phyloP scores from a whole-genome alignment of 2,888 invertebrate genomes.

The Heteropelma amictum region DNA sequence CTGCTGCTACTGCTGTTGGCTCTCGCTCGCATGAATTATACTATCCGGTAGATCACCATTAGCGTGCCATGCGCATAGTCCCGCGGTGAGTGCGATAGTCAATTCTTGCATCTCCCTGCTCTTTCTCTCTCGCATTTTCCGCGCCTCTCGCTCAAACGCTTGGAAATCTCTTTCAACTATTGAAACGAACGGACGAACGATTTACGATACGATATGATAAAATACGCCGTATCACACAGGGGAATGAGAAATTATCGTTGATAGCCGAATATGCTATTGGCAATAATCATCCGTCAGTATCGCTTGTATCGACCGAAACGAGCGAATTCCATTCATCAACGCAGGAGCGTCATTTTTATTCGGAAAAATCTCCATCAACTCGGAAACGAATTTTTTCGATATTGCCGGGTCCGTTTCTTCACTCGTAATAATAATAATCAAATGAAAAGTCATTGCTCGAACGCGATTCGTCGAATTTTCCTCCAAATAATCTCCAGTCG shows the following conservation, averaged over 20 bases:
- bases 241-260: constrained; percentile 26
- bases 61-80: constrained; percentile 51
- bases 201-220: constrained; percentile 36
- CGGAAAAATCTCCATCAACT: too few species aligned
- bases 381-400: too few species aligned
- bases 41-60: constrained; percentile 67
- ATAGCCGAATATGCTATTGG: constrained; percentile 19
- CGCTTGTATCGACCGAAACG: neutral
- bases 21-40: constrained; percentile 66
- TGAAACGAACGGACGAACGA: constrained; percentile 35
- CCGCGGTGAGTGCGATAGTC: constrained; percentile 29
- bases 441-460: too few species aligned
- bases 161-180: too few species aligned
- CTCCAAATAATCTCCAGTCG: too few species aligned
- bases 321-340: neutral
- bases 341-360: neutral
- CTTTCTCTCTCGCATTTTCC: neutral
- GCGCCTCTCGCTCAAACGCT: neutral
- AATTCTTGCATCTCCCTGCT: constrained; percentile 9
- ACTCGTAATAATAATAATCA: too few species aligned
- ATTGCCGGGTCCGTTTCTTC: too few species aligned
- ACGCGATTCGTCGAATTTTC: too few species aligned
- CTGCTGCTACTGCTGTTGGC: constrained; percentile 25
- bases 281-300: constrained; percentile 1
- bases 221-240: neutral